Evolutionary conservation across 2,113 vertebrate genomes (phyloP), one percentile per base, ranked within the genome.

Genomic region (Prolemur simus): DNA sequence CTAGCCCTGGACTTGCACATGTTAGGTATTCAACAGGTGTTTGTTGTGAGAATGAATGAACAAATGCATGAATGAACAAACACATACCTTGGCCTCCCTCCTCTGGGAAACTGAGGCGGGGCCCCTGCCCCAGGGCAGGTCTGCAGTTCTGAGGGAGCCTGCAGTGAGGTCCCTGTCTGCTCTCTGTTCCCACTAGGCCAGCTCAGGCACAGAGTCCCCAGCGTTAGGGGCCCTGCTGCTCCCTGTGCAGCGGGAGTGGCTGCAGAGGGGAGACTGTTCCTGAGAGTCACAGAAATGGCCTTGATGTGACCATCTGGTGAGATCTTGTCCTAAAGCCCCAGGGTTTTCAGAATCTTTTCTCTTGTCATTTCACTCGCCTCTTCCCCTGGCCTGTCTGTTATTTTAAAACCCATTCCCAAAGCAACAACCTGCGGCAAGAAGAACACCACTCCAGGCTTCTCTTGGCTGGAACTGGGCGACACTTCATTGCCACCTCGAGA

Each of bases 391-490:
- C 49, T 60, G 69, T 94, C 93, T 97, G 96, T 94, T 96, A 93
- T 95, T 96, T 96, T 93, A 95, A 97, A 96, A 89, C 77, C 60
- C 88, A 71, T 96, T 97, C 74, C 96, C 90, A 97, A 97, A 93
- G 87, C 87, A 97, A 85, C 64, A 68, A 78, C 86, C 95, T 71
- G 73, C 73, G 73, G 73, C 87, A 94, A 73, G 87, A 60, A 49
- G 88, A 78, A n/a, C 71, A 18, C 2, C 11, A 63, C 78, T 92
- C 13, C 15, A 87, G 97, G 84, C 85, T 81, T 87, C 83, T 94
- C 49, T 85, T 88, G 54, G 56, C 89, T 78, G 56, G 20, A 39
- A 12, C 56, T 83, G 71, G 17, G 39, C 0, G 37, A 90, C 94
- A 87, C 97, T 97, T 88, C 96, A 97, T 89, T 95, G 93, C 95